These are phyloP conservation scores for Papilio demoleus DNA, from an alignment of 2,888 invertebrate species.

Conservation along the genomic window DNA sequence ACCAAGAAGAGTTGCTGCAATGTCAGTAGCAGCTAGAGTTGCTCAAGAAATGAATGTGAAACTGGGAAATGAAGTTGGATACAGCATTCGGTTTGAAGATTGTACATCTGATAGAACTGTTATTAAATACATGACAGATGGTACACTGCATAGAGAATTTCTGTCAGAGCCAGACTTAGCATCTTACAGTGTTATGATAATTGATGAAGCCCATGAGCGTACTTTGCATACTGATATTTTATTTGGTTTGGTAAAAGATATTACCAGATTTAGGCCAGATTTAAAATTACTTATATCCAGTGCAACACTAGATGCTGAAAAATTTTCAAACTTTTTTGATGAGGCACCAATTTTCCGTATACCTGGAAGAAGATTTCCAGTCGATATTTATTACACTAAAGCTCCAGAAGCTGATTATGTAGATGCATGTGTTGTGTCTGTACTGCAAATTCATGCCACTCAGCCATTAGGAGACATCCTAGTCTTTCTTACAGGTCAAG, in stretches of 20 bases:
- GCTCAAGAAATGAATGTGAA: conserved; percentile 99
- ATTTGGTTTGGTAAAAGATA: conserved; percentile 98
- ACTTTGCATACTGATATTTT: conserved; percentile 99
- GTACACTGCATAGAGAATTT: conserved; percentile 98
- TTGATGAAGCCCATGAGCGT: conserved; percentile 99
- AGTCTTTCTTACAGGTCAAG: conserved; percentile 97
- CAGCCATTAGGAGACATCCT: conserved; percentile 98
- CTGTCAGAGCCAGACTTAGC: conserved; percentile 98
- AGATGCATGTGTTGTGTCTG: conserved; percentile 98
- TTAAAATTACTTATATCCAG: conserved; percentile 98
- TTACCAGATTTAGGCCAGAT: conserved; percentile 95
- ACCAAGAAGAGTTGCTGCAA: conserved; percentile 98
- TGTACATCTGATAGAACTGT: conserved; percentile 98
- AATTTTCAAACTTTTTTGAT: conserved; percentile 99
- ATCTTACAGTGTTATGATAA: conserved; percentile 98
- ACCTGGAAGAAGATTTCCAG: conserved; percentile 98
- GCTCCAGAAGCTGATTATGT: conserved; percentile 99
- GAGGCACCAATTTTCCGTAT: conserved; percentile 99
- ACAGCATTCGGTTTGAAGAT: conserved; percentile 98
- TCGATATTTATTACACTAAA: conserved; percentile 99
- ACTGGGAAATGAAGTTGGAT: conserved; percentile 95
- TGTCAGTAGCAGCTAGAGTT: conserved; percentile 99
- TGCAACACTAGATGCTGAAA: conserved; percentile 98
- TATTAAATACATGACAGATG: conserved; percentile 99
- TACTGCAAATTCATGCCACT: conserved; percentile 98